Base-by-base conservation (phyloP, 2,888 invertebrate genomes). In the Argyresthia albistria region DNA sequence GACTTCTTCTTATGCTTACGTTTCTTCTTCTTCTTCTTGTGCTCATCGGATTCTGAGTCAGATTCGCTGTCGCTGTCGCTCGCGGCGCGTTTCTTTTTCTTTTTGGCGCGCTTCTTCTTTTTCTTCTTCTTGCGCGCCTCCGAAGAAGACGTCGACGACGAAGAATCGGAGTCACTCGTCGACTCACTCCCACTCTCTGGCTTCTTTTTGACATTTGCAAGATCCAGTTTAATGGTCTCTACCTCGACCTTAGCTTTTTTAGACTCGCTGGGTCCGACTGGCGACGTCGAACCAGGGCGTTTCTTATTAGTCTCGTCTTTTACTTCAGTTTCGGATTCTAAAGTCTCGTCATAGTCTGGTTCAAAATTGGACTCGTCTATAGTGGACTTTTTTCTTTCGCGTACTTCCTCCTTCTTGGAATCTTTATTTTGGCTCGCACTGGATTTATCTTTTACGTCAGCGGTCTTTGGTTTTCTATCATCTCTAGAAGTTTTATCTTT, bases 351-450 rank as follows among this genome's bases (percentile, higher is more conserved):
- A 70, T 93, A 93, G 67, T 93, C 93, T 0, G 93, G 93, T 64
- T 92, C 93, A 66, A 93, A 93, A 65, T 88, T 91, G 0, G 93
- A 90, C 74, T 94, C 94, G 61, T 93, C 93, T 45, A 93, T 74
- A 7, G 90, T 90, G 8, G 92, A 90, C 63, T 93, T 92, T 60
- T 93, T 91, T 57, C 91, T 80, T 67, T 90, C 89, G 0, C 87
- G 80, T 43, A 65, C 63, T 53, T 63, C 69, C 63, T 74, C 75
- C 7, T 70, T 67, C 36, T 35, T 12, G 14, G 12, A 36, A 9
- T n/a, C 42, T 74, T 59, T 79, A 80, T 55, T 53, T 48, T 58
- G 53, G 47, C 46, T 37, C n/a, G 56, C 56, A 43, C 12, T 51
- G 46, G 63, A 67, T 14, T 37, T 15, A 54, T 46, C 50, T 61